These are phyloP conservation scores for Deroptyus accipitrinus DNA, from an alignment of 2,113 vertebrate genomes.

Conservation along the genomic window DNA sequence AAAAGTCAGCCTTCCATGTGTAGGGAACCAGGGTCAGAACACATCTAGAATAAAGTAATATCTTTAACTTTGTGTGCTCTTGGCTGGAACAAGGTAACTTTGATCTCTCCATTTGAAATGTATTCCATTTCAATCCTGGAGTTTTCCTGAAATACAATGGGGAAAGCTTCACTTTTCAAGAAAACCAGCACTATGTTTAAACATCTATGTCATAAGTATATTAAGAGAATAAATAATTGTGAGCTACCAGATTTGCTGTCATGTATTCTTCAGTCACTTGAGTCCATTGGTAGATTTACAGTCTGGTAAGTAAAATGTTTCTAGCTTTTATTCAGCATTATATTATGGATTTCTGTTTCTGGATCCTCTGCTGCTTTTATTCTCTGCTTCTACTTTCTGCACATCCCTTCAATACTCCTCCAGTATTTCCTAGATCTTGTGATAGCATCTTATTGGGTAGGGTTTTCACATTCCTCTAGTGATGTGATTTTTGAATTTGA, in stretches of 20 bases:
- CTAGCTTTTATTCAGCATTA: neutral
- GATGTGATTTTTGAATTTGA: neutral
- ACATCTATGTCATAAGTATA: neutral
- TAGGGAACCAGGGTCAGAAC: neutral
- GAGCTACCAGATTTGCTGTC: neutral
- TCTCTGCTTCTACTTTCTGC: neutral
- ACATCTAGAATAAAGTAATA: neutral
- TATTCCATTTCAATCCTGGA: neutral
- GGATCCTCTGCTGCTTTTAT: neutral
- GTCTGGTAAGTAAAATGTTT: neutral
- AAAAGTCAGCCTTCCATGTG: neutral
- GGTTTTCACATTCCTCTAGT: neutral
- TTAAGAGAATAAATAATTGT: constrained; percentile 22
- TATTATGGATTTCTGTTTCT: neutral
- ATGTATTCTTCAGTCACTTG: neutral
- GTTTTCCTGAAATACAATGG: constrained; percentile 3
- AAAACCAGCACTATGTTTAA: constrained; percentile 3
- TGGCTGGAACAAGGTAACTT: neutral
- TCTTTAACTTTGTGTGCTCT: neutral
- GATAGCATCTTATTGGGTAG: neutral
- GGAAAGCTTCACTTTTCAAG: constrained; percentile 16
- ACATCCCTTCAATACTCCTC: neutral
- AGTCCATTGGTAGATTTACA: neutral
- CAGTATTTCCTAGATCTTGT: neutral
- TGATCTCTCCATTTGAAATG: constrained; percentile 29